Base-by-base conservation (phyloP, 2,888 invertebrate species). In the Tinea trinotella region DNA sequence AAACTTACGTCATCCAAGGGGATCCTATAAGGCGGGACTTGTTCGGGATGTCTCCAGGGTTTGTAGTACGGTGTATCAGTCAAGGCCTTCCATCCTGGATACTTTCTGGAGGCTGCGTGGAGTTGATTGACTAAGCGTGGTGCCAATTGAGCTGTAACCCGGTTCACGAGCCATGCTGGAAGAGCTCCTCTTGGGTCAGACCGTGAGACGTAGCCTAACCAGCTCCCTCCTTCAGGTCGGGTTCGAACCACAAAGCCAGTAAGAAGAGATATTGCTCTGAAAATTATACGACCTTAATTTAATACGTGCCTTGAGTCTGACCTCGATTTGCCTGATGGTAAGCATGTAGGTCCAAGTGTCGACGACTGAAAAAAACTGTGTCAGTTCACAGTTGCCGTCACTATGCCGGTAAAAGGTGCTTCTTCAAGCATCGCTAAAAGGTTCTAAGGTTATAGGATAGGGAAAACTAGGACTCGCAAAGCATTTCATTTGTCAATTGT, bases 141-240 rank as follows among this genome's bases (percentile, higher is more conserved):
- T 0, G 95, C 96, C 64, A 96, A 88, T 66, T 93, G 93, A 59
- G 94, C 93, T 24, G 96, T 95, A 9, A 94, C 85, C 61, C 84
- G 94, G 81, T 97, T 97, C 46, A 96, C 94, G 56, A 95, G 84
- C 96, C 96, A 97, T 5, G 92, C 91, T 1, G 97, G 97, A 55
- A 97, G 82, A 46, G 91, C 91, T 59, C 96, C 97, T 67, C 92
- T 91, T 7, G 96, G 96, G 76, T 97, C 97, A 3, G 94, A 94
- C 65, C 96, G 94, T 1, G 96, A 93, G 24, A 97, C 91, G 73
- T 97, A 97, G 17, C 94, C 94, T 56, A 97, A 82, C 79, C 92
- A 92, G 68, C 94, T 93, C 58, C 93, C 92, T 3, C 83, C 79
- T 0, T 65, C 63, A 54, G 76, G 74, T 18, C 86, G 70, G 2